phyloP scores from a whole-genome alignment of 1,140 invertebrate genomes.

The Pectinophora gossypiella region DNA sequence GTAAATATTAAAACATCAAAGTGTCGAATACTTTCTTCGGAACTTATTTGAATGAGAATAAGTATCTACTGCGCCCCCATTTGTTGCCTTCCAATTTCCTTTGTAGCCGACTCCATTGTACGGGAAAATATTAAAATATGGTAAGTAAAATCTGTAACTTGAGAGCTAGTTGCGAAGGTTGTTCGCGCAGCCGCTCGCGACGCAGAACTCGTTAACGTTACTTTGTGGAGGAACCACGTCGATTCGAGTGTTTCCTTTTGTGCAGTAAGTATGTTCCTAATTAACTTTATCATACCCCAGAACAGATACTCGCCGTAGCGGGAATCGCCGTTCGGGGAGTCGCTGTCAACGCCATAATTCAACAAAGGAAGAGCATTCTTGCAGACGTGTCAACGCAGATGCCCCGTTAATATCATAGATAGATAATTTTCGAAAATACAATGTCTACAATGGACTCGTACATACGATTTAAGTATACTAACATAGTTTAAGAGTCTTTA shows the following conservation, averaged over 20 bases:
- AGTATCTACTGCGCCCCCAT: constrained; percentile 37
- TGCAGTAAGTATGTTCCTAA: constrained; percentile 9
- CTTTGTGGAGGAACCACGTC: background rate
- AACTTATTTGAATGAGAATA: constrained; percentile 64
- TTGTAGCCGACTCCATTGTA: constrained; percentile 42
- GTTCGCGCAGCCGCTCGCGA: background rate
- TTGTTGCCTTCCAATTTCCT: constrained; percentile 54
- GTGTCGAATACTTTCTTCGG: constrained; percentile 45
- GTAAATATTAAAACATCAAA: constrained; percentile 47
- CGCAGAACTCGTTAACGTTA: constrained; percentile 18
- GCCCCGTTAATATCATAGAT: too few species aligned
- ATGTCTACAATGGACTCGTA: too few species aligned
- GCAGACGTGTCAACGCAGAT: too few species aligned
- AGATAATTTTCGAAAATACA: too few species aligned
- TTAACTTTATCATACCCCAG: constrained; percentile 9
- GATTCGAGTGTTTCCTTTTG: constrained; percentile 3
- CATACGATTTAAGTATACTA: too few species aligned
- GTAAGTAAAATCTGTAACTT: constrained; percentile 43
- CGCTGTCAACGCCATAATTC: too few species aligned
- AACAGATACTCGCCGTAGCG: too few species aligned
- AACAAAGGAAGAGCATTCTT: too few species aligned
- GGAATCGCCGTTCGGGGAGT: too few species aligned
- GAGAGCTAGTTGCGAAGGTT: constrained; percentile 18
- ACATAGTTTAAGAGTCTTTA: too few species aligned
- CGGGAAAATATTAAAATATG: constrained; percentile 59